phyloP scores from a whole-genome alignment of 2,888 invertebrate species.

The Dione juno region DNA sequence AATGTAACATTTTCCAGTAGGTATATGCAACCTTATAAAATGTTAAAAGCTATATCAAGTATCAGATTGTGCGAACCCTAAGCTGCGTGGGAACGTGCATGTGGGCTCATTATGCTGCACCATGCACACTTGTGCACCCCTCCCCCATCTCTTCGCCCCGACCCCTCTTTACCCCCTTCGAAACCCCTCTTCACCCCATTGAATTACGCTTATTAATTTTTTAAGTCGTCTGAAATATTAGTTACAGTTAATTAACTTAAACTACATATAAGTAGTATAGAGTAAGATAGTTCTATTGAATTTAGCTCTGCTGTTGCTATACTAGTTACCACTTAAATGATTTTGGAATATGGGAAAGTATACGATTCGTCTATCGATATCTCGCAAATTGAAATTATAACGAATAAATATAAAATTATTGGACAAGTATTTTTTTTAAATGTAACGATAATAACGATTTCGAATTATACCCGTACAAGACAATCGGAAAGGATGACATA shows the following conservation, averaged over 20 bases:
- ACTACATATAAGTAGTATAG: neutral
- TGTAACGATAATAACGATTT: neutral
- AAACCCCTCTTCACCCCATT: neutral
- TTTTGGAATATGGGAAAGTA: neutral
- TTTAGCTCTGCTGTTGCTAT: neutral
- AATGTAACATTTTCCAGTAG: neutral
- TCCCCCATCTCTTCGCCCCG: neutral
- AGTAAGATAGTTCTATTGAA: neutral
- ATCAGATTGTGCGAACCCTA: conserved; percentile 28
- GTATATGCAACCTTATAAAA: neutral
- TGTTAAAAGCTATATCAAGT: conserved; percentile 9
- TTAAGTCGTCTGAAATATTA: conserved; percentile 27
- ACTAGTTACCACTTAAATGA: too few relatives aligned
- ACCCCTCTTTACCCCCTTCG: neutral
- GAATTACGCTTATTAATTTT: conserved; percentile 25
- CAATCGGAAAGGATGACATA: neutral
- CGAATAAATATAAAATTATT: too few relatives aligned
- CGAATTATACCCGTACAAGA: too few relatives aligned
- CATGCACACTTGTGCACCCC: conserved; percentile 34
- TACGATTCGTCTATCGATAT: neutral
- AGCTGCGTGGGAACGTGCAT: conserved; percentile 40
- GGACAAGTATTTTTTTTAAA: neutral
- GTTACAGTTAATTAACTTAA: conserved; percentile 25
- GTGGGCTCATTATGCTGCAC: conserved; percentile 41
- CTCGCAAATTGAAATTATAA: too few relatives aligned